Evolutionary conservation across 92 coral and sea anemone species (phyloP).

Genomic region (Paramuricea clavata): DNA sequence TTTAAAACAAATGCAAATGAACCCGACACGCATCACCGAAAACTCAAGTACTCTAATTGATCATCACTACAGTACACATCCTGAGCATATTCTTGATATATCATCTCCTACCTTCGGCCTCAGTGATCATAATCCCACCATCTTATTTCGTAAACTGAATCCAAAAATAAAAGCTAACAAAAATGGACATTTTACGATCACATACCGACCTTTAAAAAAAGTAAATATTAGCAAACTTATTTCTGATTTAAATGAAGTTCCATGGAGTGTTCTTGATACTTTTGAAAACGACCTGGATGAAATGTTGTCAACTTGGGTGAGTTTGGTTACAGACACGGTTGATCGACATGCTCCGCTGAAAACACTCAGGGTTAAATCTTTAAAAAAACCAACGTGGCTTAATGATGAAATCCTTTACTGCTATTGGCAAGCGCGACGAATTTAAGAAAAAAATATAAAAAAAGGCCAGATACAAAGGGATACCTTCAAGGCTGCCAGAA

Average conservation of each 20-base stretch:
- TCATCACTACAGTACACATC: constrained; percentile 49
- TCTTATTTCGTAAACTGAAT: constrained; percentile 57
- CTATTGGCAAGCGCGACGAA: constrained; percentile 37
- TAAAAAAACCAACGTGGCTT: constrained; percentile 55
- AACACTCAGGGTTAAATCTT: constrained; percentile 39
- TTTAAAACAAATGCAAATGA: constrained; percentile 39
- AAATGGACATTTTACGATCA: constrained; percentile 48
- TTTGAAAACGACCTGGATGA: constrained; percentile 45
- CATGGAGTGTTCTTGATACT: constrained; percentile 38
- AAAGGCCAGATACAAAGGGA: constrained; percentile 52
- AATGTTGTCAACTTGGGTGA: constrained; percentile 44
- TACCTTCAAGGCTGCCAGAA: constrained; percentile 60
- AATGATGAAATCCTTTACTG: constrained; percentile 47
- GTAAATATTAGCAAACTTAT: constrained; percentile 46
- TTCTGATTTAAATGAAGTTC: constrained; percentile 2
- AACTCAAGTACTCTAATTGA: constrained; percentile 36
- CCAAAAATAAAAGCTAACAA: constrained; percentile 56
- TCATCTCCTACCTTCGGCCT: constrained; percentile 50
- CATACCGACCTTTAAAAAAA: constrained; percentile 40
- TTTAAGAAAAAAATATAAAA: constrained; percentile 56
- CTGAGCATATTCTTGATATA: constrained; percentile 49
- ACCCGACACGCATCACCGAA: constrained; percentile 9
- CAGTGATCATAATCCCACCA: constrained; percentile 58
- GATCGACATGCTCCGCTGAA: constrained; percentile 53
- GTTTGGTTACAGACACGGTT: constrained; percentile 8